Evolutionary conservation across 1,140 invertebrate species (phyloP).

Genomic region (Psilanteris sp.): DNA sequence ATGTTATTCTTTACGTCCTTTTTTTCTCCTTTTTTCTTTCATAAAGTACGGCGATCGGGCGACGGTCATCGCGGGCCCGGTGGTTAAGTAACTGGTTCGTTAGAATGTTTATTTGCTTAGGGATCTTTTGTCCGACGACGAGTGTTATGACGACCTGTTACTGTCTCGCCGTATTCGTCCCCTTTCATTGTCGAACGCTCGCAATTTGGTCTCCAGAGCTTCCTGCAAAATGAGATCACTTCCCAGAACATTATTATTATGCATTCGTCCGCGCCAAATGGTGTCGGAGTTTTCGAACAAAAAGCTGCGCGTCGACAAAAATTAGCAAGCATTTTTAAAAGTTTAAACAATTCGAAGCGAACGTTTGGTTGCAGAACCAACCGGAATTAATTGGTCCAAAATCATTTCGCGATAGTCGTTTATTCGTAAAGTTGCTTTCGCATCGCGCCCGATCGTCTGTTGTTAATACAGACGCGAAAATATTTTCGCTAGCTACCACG

Average conservation of each 20-base stretch:
- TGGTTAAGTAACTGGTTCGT: conserved; percentile 80
- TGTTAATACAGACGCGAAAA: too few species aligned
- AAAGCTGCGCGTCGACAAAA: too few species aligned
- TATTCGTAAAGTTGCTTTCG: too few species aligned
- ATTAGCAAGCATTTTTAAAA: too few species aligned
- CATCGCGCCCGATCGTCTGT: too few species aligned
- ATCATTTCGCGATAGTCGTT: too few species aligned
- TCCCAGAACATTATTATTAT: conserved; percentile 22
- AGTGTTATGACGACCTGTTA: conserved; percentile 79
- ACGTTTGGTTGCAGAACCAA: too few species aligned
- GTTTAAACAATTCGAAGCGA: too few species aligned
- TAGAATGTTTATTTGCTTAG: conserved; percentile 79
- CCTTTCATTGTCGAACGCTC: conserved; percentile 33
- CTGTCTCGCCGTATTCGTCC: conserved; percentile 58
- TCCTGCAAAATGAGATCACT: conserved; percentile 61
- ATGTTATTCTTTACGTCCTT: conserved; percentile 67
- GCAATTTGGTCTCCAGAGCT: conserved; percentile 32
- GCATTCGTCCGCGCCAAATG: too few species aligned
- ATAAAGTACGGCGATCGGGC: conserved; percentile 37
- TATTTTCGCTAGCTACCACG: too few species aligned
- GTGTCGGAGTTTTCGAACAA: too few species aligned
- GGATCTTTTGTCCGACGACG: conserved; percentile 72
- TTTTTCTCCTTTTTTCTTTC: conserved; percentile 19
- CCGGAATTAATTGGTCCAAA: too few species aligned
- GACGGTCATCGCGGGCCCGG: conserved; percentile 64